Conservation (phyloP, 64 coral and sea anemone species). For the Stichodactyla mertensii region DNA sequence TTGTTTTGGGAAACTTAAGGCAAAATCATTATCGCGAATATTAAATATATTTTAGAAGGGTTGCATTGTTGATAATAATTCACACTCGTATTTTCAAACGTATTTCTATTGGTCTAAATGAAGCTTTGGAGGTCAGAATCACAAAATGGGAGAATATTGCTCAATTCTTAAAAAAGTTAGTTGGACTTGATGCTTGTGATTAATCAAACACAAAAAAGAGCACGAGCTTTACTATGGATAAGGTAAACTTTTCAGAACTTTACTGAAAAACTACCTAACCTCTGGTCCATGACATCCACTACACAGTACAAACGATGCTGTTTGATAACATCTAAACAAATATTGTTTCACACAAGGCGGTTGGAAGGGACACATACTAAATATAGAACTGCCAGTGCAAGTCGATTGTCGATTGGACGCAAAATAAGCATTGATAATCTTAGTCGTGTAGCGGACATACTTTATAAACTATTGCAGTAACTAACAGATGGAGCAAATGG, state of each 20-base stretch:
- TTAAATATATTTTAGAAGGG: not conserved
- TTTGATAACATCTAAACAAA: slow-evolving; percentile 20
- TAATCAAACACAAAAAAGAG: too few relatives aligned
- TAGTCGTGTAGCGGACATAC: not conserved
- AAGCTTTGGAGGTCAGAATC: too few relatives aligned
- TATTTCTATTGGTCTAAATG: not conserved
- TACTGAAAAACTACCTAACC: not conserved
- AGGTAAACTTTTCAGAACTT: too few relatives aligned
- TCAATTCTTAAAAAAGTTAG: too few relatives aligned
- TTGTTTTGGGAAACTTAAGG: too few relatives aligned
- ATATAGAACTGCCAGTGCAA: not conserved
- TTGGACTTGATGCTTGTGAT: too few relatives aligned
- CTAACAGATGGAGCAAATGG: not conserved
- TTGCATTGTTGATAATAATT: not conserved
- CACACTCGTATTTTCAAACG: not conserved
- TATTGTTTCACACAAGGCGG: not conserved
- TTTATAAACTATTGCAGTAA: not conserved
- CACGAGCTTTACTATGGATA: too few relatives aligned
- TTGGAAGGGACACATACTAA: too few relatives aligned
- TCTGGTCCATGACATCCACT: not conserved
- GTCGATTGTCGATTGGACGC: not conserved
- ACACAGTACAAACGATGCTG: not conserved
- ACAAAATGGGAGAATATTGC: too few relatives aligned
- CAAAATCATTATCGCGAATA: not conserved
- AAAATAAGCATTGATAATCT: not conserved